Conservation (phyloP, 1,140 invertebrate species). For the Drosophila auraria region DNA sequence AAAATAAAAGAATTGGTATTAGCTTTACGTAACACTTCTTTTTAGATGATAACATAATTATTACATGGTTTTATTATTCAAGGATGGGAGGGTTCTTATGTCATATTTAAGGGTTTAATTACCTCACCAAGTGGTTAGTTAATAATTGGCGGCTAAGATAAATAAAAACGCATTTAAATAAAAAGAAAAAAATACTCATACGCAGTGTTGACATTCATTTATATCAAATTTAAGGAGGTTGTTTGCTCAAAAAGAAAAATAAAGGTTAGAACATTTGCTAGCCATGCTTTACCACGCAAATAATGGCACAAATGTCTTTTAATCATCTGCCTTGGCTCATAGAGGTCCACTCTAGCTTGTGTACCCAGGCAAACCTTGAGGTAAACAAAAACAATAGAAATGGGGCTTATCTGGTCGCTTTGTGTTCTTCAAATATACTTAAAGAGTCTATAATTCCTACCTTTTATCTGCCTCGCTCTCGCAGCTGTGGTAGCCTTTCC, state of each 20-base stretch:
- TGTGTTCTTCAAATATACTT: constrained; percentile 2
- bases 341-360: constrained; percentile 2
- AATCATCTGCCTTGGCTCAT: background rate
- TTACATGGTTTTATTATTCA: background rate
- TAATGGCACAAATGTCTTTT: too few relatives aligned
- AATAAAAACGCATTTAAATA: too few relatives aligned
- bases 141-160: background rate
- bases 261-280: too few relatives aligned
- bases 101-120: background rate
- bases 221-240: background rate
- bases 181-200: background rate
- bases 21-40: background rate
- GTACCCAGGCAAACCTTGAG: constrained; percentile 12
- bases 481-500: constrained; percentile 86
- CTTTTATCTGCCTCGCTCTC: constrained; percentile 86
- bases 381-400: constrained; percentile 35
- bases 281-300: too few relatives aligned
- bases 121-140: background rate
- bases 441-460: constrained; percentile 60
- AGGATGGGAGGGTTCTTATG: too few relatives aligned
- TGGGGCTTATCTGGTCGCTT: constrained; percentile 52
- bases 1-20: background rate
- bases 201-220: background rate
- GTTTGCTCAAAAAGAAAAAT: too few relatives aligned
- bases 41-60: too few relatives aligned